These are phyloP conservation scores for Poeciliopsis turneri DNA, from an alignment of 2,797 vertebrate genomes.

Conservation along the genomic window DNA sequence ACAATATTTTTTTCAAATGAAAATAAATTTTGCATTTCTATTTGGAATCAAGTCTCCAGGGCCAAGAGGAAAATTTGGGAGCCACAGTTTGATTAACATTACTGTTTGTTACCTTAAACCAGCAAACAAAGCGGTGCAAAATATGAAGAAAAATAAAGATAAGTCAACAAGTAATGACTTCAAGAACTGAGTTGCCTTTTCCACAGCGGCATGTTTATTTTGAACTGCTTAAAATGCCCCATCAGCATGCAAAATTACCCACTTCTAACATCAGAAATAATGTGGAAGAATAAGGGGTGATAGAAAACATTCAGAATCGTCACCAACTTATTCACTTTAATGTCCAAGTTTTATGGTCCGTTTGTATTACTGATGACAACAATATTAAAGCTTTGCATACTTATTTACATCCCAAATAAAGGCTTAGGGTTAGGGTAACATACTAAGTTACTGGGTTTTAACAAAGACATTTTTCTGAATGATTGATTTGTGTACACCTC, in stretches of 20 bases:
- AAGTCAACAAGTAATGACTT: neutral
- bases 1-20: neutral
- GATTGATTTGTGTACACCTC: neutral
- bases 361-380: neutral
- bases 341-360: neutral
- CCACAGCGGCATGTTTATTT: neutral
- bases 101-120: too few species aligned
- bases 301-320: neutral
- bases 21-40: neutral
- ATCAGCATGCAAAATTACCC: too few species aligned
- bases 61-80: neutral
- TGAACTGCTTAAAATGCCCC: neutral
- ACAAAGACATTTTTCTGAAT: neutral
- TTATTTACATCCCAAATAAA: too few species aligned
- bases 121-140: neutral
- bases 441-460: neutral
- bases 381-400: neutral
- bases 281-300: neutral
- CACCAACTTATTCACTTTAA: neutral
- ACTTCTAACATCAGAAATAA: neutral
- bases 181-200: neutral
- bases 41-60: neutral
- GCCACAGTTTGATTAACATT: neutral
- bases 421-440: too few species aligned
- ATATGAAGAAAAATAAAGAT: neutral